Evolutionary conservation across 2,888 invertebrate species (phyloP).

Genomic region (Polia nebulosa): DNA sequence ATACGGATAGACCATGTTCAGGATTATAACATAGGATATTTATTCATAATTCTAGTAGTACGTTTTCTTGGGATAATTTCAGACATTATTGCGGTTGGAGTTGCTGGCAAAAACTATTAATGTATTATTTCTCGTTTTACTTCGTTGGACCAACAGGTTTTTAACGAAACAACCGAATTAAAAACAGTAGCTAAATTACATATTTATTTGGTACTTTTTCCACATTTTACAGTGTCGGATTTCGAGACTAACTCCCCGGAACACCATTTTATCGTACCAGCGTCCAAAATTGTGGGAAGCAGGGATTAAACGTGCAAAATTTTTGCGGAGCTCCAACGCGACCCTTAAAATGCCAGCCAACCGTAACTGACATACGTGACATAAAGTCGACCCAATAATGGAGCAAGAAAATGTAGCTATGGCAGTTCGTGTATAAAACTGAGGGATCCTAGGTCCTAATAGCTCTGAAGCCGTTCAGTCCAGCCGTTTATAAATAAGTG

Average conservation of each 20-base stretch:
- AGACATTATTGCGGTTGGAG: neutral
- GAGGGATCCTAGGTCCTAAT: neutral
- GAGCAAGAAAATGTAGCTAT: constrained; percentile 9
- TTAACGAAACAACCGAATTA: neutral
- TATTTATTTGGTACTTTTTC: constrained; percentile 5
- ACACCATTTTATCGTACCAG: constrained; percentile 26
- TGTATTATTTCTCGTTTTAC: neutral
- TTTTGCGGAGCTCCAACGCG: constrained; percentile 17
- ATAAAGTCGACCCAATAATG: constrained; percentile 38
- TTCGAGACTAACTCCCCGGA: constrained; percentile 11
- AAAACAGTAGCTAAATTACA: neutral
- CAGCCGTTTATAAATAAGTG: too few relatives aligned
- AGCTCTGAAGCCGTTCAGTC: neutral
- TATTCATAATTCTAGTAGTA: too few relatives aligned
- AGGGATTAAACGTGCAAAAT: constrained; percentile 18
- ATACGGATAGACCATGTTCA: too few relatives aligned
- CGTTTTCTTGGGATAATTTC: neutral
- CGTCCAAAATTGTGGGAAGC: constrained; percentile 19
- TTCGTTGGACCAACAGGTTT: neutral
- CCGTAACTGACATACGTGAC: constrained; percentile 23
- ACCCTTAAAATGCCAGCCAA: constrained; percentile 18
- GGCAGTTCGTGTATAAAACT: neutral
- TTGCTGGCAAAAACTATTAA: neutral
- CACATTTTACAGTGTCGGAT: constrained; percentile 15
- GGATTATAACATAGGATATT: too few relatives aligned